These are phyloP conservation scores for Neotragus pygmaeus DNA, from an alignment of 2,113 vertebrate species.

Conservation along the genomic window DNA sequence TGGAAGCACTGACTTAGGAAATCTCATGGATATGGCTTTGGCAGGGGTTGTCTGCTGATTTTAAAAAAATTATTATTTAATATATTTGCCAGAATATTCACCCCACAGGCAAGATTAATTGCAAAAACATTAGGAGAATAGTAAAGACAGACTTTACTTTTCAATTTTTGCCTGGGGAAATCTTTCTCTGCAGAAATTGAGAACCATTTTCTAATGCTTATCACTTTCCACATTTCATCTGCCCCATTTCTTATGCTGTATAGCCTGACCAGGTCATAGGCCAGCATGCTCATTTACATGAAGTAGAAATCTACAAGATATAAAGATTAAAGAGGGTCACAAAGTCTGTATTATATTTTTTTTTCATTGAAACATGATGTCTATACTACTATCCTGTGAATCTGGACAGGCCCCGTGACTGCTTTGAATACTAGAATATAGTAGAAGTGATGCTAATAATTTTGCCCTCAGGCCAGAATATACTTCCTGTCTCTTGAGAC, in stretches of 20 bases:
- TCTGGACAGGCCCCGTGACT: background rate
- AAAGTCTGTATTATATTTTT: background rate
- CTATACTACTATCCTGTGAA: background rate
- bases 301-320: background rate
- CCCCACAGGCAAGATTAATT: background rate
- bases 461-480: background rate
- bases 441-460: background rate
- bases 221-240: background rate
- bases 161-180: background rate
- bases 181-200: background rate
- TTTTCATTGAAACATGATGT: background rate
- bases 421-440: background rate
- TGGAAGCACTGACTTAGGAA: background rate
- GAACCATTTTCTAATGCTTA: background rate
- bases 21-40: background rate
- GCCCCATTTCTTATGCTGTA: background rate
- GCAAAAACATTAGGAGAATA: background rate
- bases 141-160: background rate
- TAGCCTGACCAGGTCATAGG: background rate
- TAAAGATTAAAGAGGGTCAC: background rate
- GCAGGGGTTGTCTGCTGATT: background rate
- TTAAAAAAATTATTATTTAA: background rate
- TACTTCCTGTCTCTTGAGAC: background rate
- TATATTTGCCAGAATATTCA: background rate
- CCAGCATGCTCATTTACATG: background rate